A percentile compares a stretch with the other conserved stretches of the same genome.
Evolutionary conservation across 2,113 vertebrate genomes (phyloP).

Genomic region (Hemibagrus wyckioides): DNA sequence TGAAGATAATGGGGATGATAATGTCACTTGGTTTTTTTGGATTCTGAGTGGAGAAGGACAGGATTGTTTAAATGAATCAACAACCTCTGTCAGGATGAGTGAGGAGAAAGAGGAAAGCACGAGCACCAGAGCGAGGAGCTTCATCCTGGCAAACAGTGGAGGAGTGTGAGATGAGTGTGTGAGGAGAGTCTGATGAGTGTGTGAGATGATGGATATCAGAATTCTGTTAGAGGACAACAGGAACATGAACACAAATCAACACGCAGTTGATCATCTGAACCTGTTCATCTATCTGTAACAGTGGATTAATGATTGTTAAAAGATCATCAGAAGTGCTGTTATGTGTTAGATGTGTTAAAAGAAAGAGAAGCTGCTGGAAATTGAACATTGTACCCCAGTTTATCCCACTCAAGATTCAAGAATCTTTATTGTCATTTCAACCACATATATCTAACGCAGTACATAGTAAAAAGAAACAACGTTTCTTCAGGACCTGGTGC

Average conservation of each 20-base stretch:
- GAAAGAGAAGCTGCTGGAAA: background rate
- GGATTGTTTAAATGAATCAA: background rate
- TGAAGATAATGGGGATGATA: background rate
- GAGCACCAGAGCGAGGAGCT: background rate
- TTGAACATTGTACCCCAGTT: no score
- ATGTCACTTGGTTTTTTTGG: background rate
- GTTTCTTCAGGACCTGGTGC: no score
- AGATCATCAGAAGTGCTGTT: no score
- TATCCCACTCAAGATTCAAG: no score
- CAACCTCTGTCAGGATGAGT: slow-evolving; percentile 1
- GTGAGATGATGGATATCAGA: background rate
- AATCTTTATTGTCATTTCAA: no score
- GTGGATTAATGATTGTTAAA: no score
- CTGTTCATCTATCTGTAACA: background rate
- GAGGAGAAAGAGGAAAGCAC: background rate
- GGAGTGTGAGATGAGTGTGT: background rate
- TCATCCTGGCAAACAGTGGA: background rate
- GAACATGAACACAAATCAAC: background rate
- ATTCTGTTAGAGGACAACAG: background rate
- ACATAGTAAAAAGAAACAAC: no score
- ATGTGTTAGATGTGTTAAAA: no score
- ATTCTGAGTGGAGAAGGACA: background rate
- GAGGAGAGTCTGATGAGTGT: background rate
- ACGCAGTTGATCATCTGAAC: background rate
- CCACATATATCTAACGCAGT: no score